Conservation (phyloP, 2,888 invertebrate genomes). For the Apamea epomidion region DNA sequence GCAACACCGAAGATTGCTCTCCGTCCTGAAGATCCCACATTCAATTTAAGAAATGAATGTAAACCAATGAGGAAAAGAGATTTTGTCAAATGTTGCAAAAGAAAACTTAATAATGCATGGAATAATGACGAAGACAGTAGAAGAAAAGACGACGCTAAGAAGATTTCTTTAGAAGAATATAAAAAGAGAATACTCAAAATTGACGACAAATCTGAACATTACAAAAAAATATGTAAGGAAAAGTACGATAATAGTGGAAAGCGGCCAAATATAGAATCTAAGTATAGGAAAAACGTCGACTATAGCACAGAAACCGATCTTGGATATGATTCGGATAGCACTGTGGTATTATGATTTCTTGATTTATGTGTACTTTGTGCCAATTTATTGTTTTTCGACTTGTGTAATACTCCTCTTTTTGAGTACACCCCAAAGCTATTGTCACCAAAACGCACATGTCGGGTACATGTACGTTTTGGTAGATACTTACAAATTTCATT, state of each 20-base stretch:
- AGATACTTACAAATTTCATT: not conserved
- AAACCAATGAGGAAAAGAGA: conserved; percentile 36
- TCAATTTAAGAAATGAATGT: not conserved
- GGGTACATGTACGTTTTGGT: too few relatives aligned
- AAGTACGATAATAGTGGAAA: conserved; percentile 22
- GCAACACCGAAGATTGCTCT: not conserved
- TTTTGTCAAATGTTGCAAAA: conserved; percentile 35
- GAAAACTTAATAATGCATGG: conserved; percentile 15
- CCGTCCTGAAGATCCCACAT: conserved; percentile 2
- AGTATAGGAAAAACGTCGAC: conserved; percentile 34
- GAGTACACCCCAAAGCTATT: not conserved
- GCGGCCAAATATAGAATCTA: conserved; percentile 17
- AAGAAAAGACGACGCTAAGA: conserved; percentile 62
- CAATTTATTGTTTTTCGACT: not conserved
- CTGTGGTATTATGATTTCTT: conserved; percentile 60
- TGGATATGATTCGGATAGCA: conserved; percentile 75
- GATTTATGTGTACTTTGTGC: not conserved
- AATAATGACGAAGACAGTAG: conserved; percentile 22
- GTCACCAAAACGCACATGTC: not conserved
- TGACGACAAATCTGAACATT: conserved; percentile 5
- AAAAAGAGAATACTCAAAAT: conserved; percentile 67
- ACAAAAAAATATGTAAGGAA: conserved; percentile 15
- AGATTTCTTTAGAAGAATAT: conserved; percentile 77
- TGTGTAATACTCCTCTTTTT: not conserved
- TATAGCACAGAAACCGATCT: conserved; percentile 68